Conservation (phyloP, 2,888 invertebrate genomes). For the Scaptomyza caliginosa region DNA sequence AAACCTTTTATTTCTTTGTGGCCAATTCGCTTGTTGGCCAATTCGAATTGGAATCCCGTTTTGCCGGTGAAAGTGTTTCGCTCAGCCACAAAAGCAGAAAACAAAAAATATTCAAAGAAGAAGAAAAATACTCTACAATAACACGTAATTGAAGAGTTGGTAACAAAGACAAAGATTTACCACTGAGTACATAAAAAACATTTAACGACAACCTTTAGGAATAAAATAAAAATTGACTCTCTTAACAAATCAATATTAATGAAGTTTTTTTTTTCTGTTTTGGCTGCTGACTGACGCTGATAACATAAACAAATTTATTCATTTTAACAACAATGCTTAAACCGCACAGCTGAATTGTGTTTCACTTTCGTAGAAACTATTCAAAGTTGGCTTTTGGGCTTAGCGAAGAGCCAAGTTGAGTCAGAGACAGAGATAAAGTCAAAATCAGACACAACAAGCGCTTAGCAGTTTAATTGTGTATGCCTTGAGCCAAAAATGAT, state of each 20-base stretch:
- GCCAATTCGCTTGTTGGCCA: constrained; percentile 25
- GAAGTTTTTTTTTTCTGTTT: too few relatives aligned
- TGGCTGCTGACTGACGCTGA: too few relatives aligned
- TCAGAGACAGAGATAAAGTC: not conserved
- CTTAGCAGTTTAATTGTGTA: constrained; percentile 4
- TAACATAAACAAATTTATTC: too few relatives aligned
- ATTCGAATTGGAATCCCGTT: constrained; percentile 20
- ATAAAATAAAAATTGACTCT: too few relatives aligned
- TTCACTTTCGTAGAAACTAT: constrained; percentile 38
- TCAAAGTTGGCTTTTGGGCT: too few relatives aligned
- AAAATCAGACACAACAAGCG: constrained; percentile 11
- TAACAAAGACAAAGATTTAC: not conserved
- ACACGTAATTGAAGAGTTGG: constrained; percentile 27
- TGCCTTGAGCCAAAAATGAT: not conserved
- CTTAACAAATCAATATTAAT: too few relatives aligned
- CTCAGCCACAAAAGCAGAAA: constrained; percentile 23
- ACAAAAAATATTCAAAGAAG: too few relatives aligned
- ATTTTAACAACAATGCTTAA: too few relatives aligned
- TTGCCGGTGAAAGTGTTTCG: constrained; percentile 60
- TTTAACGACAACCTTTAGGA: too few relatives aligned
- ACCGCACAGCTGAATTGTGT: constrained; percentile 20
- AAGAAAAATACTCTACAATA: constrained; percentile 6
- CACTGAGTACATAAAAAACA: too few relatives aligned
- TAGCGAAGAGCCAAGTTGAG: not conserved
- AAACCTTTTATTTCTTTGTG: constrained; percentile 14